Evolutionary conservation across 2,888 invertebrate genomes (phyloP), one percentile per base, ranked within the genome.

Genomic region (Altica lythri): DNA sequence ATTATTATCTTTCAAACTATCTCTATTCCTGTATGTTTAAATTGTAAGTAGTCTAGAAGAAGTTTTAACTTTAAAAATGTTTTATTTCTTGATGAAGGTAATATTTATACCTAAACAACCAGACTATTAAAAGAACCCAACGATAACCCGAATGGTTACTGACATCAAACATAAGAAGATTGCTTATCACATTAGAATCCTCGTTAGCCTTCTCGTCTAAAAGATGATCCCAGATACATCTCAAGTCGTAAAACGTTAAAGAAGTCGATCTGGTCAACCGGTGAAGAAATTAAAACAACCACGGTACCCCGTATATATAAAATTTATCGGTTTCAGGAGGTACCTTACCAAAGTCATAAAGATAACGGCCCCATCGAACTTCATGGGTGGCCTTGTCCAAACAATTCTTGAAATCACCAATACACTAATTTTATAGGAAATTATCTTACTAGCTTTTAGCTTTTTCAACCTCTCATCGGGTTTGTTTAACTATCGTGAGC

Each of bases 371-470:
- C n/a, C 54, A 60, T 57, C 58, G 57, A 53, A 46, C 63, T 54
- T 63, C 42, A 56, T 69, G 70, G 69, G 70, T 69, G 70, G 69
- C 63, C 69, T 64, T 66, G 68, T 68, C 67, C 66, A 66, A 67
- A 66, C 67, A 62, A 67, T 69, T 63, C 66, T 60, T 62, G 62
- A 67, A 66, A 69, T 69, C 64, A 67, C 65, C 64, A 66, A 60
- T 64, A 67, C 64, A 65, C 66, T 65, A 64, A 65, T 63, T 66
- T 67, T 65, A 61, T 44, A 53, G 61, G 57, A 65, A 29, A 66
- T 63, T 61, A 66, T 66, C 67, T 66, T 64, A 58, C 64, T 60
- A 57, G 63, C 64, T 63, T 56, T 60, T 55, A 48, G 57, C 52
- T 59, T 46, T 55, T 47, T 40, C 10, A 13, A 43, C 45, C 53